These are phyloP conservation scores for Stegastes partitus DNA, from an alignment of 2,113 vertebrate species.

Conservation along the genomic window DNA sequence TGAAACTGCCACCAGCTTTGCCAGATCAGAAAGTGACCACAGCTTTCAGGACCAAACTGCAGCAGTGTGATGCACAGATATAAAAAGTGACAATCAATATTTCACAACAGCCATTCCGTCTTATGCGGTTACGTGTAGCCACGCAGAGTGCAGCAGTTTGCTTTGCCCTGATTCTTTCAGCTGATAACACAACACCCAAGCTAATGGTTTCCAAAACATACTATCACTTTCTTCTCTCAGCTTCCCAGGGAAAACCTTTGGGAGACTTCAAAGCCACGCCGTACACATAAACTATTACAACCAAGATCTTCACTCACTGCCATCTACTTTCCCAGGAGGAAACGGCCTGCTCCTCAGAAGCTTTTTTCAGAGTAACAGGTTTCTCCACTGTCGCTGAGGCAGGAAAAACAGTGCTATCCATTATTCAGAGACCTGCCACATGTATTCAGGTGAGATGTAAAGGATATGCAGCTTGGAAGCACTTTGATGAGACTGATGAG, in stretches of 20 bases:
- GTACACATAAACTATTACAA: constrained; percentile 20
- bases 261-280: constrained; percentile 21
- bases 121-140: not conserved
- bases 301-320: constrained; percentile 8
- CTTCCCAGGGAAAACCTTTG: constrained; percentile 19
- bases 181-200: constrained; percentile 53
- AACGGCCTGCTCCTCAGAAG: constrained; percentile 11
- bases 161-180: constrained; percentile 69
- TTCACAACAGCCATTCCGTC: constrained; percentile 52
- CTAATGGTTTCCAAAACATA: constrained; percentile 56
- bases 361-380: constrained; percentile 43
- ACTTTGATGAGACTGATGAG: constrained; percentile 42
- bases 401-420: constrained; percentile 43
- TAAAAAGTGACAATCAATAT: constrained; percentile 69
- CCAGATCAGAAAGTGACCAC: constrained; percentile 16
- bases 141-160: constrained; percentile 23
- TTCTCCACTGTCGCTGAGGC: constrained; percentile 37
- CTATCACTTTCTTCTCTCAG: constrained; percentile 41
- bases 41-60: constrained; percentile 5
- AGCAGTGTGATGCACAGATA: constrained; percentile 17
- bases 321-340: constrained; percentile 51
- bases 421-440: constrained; percentile 59
- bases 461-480: constrained; percentile 40
- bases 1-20: not conserved
- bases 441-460: constrained; percentile 50